These are phyloP conservation scores for Nephrotoma appendiculata DNA, from an alignment of 2,888 invertebrate genomes.

Conservation along the genomic window DNA sequence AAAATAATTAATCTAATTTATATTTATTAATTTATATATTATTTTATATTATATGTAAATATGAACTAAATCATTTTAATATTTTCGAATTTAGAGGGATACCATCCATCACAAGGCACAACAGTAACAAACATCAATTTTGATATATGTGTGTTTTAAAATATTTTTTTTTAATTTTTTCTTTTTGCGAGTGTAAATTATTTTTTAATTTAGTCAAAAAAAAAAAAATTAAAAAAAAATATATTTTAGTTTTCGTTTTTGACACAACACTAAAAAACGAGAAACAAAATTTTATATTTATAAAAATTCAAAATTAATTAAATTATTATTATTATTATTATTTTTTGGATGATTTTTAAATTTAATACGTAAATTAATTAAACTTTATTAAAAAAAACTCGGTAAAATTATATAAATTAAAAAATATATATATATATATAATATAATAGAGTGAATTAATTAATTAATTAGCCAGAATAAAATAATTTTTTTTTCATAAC, in stretches of 20 bases:
- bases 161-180: neutral
- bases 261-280: neutral
- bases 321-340: neutral
- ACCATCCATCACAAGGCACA: slow-evolving; percentile 4
- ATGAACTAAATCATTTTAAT: neutral
- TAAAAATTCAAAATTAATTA: neutral
- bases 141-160: neutral
- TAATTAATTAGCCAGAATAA: neutral
- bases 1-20: neutral
- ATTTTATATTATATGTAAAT: neutral
- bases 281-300: neutral
- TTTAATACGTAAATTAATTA: neutral
- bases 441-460: neutral
- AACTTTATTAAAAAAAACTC: neutral
- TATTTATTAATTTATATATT: neutral
- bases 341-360: neutral
- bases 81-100: slow-evolving; percentile 1
- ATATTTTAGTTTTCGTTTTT: neutral
- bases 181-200: neutral
- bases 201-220: neutral
- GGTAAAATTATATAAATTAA: neutral
- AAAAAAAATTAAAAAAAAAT: neutral
- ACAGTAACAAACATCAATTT: slow-evolving; percentile 4
- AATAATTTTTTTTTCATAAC: neutral
- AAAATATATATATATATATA: neutral